These are phyloP conservation scores for Jordanella pulchra DNA, from an alignment of 2,797 vertebrate species.

Conservation along the genomic window DNA sequence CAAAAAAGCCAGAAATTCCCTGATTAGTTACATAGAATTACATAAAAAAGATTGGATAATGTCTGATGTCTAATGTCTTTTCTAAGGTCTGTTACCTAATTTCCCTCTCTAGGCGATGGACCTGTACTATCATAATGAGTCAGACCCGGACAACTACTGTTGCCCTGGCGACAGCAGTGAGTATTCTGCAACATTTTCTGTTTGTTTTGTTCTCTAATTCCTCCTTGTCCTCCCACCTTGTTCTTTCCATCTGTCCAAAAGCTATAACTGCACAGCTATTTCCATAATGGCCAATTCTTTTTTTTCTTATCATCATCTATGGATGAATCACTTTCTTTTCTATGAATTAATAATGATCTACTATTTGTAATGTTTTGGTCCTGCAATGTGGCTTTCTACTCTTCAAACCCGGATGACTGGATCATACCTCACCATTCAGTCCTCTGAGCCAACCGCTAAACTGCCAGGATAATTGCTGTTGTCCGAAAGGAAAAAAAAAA, in stretches of 20 bases:
- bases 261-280: conserved; percentile 3
- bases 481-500: conserved; percentile 35
- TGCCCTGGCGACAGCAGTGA: conserved; percentile 80
- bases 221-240: conserved; percentile 23
- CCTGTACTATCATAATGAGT: conserved; percentile 81
- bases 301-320: conserved; percentile 10
- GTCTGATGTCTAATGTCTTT: background rate
- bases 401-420: conserved; percentile 10
- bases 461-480: conserved; percentile 63
- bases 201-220: conserved; percentile 43
- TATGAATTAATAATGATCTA: conserved; percentile 18
- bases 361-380: conserved; percentile 17
- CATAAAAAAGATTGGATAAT: no score
- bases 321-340: conserved; percentile 22
- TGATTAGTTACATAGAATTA: no score
- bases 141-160: conserved; percentile 78
- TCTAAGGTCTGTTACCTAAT: conserved; percentile 6
- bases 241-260: conserved; percentile 29
- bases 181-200: conserved; percentile 50
- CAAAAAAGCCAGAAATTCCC: no score
- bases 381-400: conserved; percentile 16
- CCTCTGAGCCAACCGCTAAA: conserved; percentile 47
- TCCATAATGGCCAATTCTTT: conserved; percentile 1
- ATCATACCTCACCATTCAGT: conserved; percentile 34
- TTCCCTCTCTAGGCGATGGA: conserved; percentile 79